Evolutionary conservation across 1,140 invertebrate genomes (phyloP).

Genomic region (Centruroides vittatus): DNA sequence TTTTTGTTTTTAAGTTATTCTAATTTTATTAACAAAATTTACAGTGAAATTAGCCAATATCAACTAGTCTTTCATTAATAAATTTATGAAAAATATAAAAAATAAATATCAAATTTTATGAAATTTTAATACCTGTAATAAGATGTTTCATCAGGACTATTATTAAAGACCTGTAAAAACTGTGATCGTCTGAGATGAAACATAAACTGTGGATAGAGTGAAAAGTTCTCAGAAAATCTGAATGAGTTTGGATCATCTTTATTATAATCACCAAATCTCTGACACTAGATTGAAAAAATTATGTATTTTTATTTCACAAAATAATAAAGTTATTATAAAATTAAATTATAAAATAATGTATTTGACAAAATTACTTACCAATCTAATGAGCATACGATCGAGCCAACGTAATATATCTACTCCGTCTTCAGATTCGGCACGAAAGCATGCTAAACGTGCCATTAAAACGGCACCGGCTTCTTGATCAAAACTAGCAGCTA

Average conservation of each 20-base stretch:
- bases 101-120: too few relatives aligned
- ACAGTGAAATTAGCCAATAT: too few relatives aligned
- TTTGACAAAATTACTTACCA: slow-evolving; percentile 44
- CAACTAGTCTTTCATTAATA: too few relatives aligned
- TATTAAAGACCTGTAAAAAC: slow-evolving; percentile 99
- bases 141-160: slow-evolving; percentile 98
- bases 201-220: slow-evolving; percentile 98
- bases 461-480: slow-evolving; percentile 94
- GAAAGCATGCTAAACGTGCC: slow-evolving; percentile 88
- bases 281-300: slow-evolving; percentile 55
- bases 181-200: slow-evolving; percentile 96
- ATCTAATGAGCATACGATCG: slow-evolving; percentile 89
- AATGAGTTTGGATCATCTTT: slow-evolving; percentile 97
- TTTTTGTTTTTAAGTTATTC: too few relatives aligned
- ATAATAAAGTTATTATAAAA: not conserved
- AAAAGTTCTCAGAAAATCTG: slow-evolving; percentile 89
- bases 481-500: slow-evolving; percentile 89
- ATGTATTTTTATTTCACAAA: not conserved
- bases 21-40: too few relatives aligned
- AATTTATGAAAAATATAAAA: too few relatives aligned
- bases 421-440: slow-evolving; percentile 82
- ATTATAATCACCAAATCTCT: slow-evolving; percentile 96
- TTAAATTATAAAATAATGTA: slow-evolving; percentile 3
- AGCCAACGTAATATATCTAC: slow-evolving; percentile 96
- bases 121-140: slow-evolving; percentile 65